Evolutionary conservation across 2,797 vertebrate species (phyloP).

Genomic region (Limnodromus scolopaceus): DNA sequence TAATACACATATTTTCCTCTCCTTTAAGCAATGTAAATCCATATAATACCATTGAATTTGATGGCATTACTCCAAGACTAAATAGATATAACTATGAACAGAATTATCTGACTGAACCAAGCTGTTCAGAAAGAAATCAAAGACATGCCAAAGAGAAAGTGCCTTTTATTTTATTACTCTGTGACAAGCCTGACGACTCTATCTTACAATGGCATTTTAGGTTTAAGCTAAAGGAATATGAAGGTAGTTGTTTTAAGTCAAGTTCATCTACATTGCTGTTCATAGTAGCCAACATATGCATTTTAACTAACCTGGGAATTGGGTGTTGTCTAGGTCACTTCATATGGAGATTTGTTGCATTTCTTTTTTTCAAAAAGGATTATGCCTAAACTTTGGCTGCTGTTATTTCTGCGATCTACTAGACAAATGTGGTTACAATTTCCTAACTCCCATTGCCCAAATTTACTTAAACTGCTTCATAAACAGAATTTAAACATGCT

Average conservation of each 20-base stretch:
- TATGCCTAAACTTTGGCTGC: neutral
- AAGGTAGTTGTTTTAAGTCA: conserved; percentile 4
- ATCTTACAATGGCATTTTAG: neutral
- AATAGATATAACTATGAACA: conserved; percentile 45
- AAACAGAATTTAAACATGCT: conserved; percentile 38
- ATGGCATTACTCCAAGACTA: conserved; percentile 48
- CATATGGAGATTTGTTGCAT: neutral
- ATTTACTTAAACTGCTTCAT: conserved; percentile 44
- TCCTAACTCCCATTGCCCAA: conserved; percentile 13
- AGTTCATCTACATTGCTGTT: neutral
- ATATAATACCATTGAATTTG: conserved; percentile 4
- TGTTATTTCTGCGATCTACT: conserved; percentile 1
- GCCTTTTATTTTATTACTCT: conserved; percentile 34
- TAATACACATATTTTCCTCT: conserved; percentile 1
- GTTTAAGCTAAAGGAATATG: conserved; percentile 1
- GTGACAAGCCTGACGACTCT: conserved; percentile 16
- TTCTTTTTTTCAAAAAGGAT: neutral
- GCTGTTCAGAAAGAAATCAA: conserved; percentile 54
- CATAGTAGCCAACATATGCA: neutral
- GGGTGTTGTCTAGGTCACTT: neutral
- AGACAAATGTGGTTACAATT: conserved; percentile 38
- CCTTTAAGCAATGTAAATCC: conserved; percentile 46
- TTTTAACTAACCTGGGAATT: neutral
- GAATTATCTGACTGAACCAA: conserved; percentile 58
- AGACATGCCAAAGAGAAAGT: conserved; percentile 18